Percentiles rank a stretch among this genome's conserved stretches.
These are phyloP conservation scores for Drosophila bocki DNA, from an alignment of 1,140 invertebrate species.

Conservation along the genomic window DNA sequence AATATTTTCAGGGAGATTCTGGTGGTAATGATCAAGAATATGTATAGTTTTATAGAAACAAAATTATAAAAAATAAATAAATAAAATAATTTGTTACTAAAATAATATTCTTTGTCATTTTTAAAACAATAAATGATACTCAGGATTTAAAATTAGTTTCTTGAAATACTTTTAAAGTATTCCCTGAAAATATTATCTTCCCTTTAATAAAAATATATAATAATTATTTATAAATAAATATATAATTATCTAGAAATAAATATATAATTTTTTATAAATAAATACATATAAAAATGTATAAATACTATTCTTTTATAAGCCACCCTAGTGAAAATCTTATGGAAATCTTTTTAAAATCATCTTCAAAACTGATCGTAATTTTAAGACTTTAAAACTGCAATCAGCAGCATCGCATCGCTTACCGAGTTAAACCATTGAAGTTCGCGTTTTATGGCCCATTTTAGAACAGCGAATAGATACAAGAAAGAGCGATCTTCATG, in stretches of 20 bases:
- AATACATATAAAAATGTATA: too few species aligned
- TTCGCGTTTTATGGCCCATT: conserved; percentile 52
- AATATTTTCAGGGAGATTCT: neutral
- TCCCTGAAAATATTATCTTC: too few species aligned
- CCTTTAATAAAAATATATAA: neutral
- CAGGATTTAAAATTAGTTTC: neutral
- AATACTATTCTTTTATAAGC: too few species aligned
- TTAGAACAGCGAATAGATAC: conserved; percentile 48
- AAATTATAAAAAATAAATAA: neutral
- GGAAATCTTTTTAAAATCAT: neutral
- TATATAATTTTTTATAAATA: too few species aligned
- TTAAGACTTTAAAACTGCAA: conserved; percentile 20
- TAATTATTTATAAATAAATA: neutral
- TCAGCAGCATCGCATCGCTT: conserved; percentile 24
- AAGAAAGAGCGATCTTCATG: conserved; percentile 43
- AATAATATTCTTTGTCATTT: neutral
- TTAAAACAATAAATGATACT: too few species aligned
- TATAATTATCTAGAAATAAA: too few species aligned
- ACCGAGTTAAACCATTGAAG: conserved; percentile 29
- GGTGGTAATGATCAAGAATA: neutral
- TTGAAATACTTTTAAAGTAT: neutral
- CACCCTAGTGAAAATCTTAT: too few species aligned
- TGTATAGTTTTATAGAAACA: neutral
- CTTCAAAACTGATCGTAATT: conserved; percentile 6
- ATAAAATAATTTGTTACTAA: too few species aligned